phyloP scores from a whole-genome alignment of 2,797 vertebrate genomes.

The Neosilurus hyrtlii region DNA sequence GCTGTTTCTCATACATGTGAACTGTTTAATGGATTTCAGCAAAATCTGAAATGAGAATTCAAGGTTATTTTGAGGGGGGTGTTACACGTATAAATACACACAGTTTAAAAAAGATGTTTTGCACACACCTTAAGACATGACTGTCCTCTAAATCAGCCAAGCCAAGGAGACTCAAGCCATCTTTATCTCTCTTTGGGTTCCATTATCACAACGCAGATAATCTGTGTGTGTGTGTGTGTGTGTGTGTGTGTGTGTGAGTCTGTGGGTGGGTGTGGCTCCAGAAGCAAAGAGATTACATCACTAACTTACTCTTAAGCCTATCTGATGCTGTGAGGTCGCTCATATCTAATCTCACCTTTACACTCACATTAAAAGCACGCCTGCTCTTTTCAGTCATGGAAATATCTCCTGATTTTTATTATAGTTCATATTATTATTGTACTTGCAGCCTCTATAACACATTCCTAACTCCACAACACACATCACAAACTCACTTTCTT shows the following conservation, averaged over 20 bases:
- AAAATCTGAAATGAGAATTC: not conserved
- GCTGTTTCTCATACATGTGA: constrained; percentile 68
- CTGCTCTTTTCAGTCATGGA: not conserved
- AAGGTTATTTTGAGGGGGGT: not conserved
- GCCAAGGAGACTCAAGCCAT: constrained; percentile 3
- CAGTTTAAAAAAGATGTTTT: not conserved
- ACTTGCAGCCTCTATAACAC: not conserved
- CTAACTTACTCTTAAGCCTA: constrained; percentile 23
- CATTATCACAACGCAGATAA: constrained; percentile 35
- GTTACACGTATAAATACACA: not conserved
- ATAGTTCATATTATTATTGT: not conserved
- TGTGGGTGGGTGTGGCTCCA: not conserved
- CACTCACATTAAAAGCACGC: not conserved
- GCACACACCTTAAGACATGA: constrained; percentile 15
- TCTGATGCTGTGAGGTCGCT: constrained; percentile 50
- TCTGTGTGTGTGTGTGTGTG: constrained; percentile 8
- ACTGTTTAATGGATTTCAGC: not conserved
- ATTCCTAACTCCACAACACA: not conserved
- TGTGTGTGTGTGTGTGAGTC: constrained; percentile 14
- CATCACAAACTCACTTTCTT: not conserved
- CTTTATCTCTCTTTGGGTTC: constrained; percentile 18
- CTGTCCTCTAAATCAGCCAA: constrained; percentile 22
- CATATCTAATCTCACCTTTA: constrained; percentile 44
- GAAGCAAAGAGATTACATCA: constrained; percentile 41
- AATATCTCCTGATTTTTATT: not conserved